Base-by-base conservation (phyloP, 2,113 vertebrate species). In the Labeo catla region DNA sequence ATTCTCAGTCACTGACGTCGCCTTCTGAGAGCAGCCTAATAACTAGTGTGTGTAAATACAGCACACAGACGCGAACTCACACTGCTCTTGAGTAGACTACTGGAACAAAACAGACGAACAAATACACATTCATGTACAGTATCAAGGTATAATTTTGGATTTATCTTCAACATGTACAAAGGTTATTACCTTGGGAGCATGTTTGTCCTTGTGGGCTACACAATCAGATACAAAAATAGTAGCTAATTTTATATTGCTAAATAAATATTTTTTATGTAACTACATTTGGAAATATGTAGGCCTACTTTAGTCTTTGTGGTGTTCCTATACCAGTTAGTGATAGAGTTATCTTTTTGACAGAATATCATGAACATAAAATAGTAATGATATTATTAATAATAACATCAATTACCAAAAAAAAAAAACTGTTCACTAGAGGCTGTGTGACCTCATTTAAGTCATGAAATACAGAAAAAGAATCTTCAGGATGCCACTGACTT, bases 1-100 rank as follows among this genome's bases (percentile, higher is more conserved):
- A 86, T 86, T 91, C 85, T 76, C 87, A 86, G 78, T 52, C 86
- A 84, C 52, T 89, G 87, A 91, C 81, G 84, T 91, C 59, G 50
- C 76, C 73, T 43, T 21, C 39, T 86, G 59, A 81, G 86, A 74
- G 76, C 65, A 34, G 68, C 47, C 43, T 86, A 74, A 87, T 89
- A 65, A 66, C 59, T 70, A 47, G 73, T 70, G 50, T 77, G 65
- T 81, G 85, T 84, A 83, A 61, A 74, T 68, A 91, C 87, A 86
- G 45, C 70, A 36, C 52, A 39, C 82, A 79, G 57, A 82, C 57
- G 34, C 54, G 76, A 68, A 57, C 76, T 81, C 45, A n/a, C 45
- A 74, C 45, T 49, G 72, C 11, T 76, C 45, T 49, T 4, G 11
- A 23, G 21, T 8, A 49, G 45, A 23, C 21, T 49, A n/a, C 21